Base-by-base conservation (phyloP, 2,888 invertebrate genomes). In the Spisula solida region DNA sequence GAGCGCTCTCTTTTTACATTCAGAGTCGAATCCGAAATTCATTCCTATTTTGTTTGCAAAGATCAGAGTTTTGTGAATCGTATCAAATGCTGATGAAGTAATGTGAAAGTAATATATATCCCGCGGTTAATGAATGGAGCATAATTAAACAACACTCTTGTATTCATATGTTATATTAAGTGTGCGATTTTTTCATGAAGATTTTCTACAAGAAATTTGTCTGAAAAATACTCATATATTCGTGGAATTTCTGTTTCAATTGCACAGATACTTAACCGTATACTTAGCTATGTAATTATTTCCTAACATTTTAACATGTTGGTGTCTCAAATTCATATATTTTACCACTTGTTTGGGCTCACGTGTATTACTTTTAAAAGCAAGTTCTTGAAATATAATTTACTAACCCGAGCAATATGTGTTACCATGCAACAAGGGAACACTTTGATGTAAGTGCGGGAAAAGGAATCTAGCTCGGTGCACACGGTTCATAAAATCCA, bases 61-160 rank as follows among this genome's bases (percentile, higher is more conserved):
- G 78, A 48, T n/a, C 80, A 31, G 55, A 31, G 75, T 55, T n/a
- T 79, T 85, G 29, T 55, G 79, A 83, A 75, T 60, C 48, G n/a
- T 83, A 83, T 83, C 75, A 83, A 47, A 83, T 51, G 48, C 8
- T n/a, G 75, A 47, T 31, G 20, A 31, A 83, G n/a, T 75, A 75
- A 83, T 75, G 83, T 66, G 83, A 83, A 83, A 83, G 75, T 48
- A 75, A 83, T 83, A 75, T 75, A 70, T 75, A 75, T 48, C 83
- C 83, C 20, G 83, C 75, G 75, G 70, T 25, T 75, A 83, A 51
- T 31, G 51, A 51, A 75, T 66, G 75, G 75, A 83, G 29, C 51
- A 12, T 83, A 75, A 83, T 83, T 83, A 75, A 70, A 70, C 47
- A 75, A 75, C 29, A 2, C 75, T 75, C 41, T 75, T 75, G 34